Percentiles rank a stretch among this genome's conserved stretches.
Conservation (phyloP, 2,113 vertebrate genomes). For the Helogale parvula region DNA sequence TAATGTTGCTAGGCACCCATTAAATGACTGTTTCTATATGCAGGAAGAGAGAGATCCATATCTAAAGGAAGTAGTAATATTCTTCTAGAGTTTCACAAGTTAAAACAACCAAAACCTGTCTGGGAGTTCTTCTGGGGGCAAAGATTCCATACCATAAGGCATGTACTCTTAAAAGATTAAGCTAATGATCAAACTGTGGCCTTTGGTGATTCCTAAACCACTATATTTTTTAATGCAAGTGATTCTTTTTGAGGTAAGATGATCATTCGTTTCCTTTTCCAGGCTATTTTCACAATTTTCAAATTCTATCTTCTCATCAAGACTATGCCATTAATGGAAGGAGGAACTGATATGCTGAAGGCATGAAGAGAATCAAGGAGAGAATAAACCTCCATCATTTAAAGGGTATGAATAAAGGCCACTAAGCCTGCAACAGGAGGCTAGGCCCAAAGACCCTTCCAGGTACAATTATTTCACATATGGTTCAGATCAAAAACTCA, state of each 20-base stretch:
- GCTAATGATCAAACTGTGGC: neutral
- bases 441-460: neutral
- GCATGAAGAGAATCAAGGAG: neutral
- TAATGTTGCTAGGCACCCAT: slow-evolving; percentile 61
- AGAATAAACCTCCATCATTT: neutral
- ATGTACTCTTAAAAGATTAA: slow-evolving; percentile 26
- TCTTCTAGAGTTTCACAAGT: slow-evolving; percentile 34
- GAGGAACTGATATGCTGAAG: neutral
- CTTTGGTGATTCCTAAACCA: slow-evolving; percentile 24
- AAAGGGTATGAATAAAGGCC: slow-evolving; percentile 19
- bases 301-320: slow-evolving; percentile 50
- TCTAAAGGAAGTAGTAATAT: slow-evolving; percentile 48
- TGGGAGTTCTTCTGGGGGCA: neutral
- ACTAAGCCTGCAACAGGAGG: neutral
- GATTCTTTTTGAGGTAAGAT: neutral
- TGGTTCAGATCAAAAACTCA: slow-evolving; percentile 12
- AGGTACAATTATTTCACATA: slow-evolving; percentile 12
- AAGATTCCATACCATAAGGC: slow-evolving; percentile 18
- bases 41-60: slow-evolving; percentile 4
- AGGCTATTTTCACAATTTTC: slow-evolving; percentile 9
- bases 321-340: slow-evolving; percentile 4
- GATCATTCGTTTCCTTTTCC: neutral
- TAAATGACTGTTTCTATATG: slow-evolving; percentile 63
- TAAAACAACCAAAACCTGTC: slow-evolving; percentile 59
- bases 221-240: slow-evolving; percentile 21